Evolutionary conservation across 2,888 invertebrate genomes (phyloP).

Genomic region (Drosophila parthenogenetica): DNA sequence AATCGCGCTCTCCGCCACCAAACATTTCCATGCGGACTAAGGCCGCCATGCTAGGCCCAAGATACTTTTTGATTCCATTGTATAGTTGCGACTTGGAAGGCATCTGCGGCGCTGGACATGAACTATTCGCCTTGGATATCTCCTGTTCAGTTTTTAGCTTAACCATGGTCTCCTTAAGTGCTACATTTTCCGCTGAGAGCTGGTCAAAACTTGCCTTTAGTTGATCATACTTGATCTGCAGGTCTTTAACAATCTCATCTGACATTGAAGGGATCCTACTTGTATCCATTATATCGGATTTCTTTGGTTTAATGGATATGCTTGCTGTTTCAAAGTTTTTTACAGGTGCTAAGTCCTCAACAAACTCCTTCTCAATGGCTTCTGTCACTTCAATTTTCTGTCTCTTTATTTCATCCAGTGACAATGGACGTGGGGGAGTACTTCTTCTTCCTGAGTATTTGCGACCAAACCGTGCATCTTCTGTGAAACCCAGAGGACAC

Average conservation of each 20-base stretch:
- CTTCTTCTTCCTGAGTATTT: slow-evolving; percentile 27
- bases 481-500: slow-evolving; percentile 62
- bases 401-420: slow-evolving; percentile 17
- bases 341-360: not conserved
- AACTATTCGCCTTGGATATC: not conserved
- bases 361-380: not conserved
- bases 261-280: not conserved
- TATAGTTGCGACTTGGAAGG: slow-evolving; percentile 82
- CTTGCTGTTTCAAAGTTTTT: too few species aligned
- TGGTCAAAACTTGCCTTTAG: slow-evolving; percentile 24
- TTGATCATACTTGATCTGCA: slow-evolving; percentile 36
- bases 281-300: not conserved
- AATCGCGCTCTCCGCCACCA: slow-evolving; percentile 80
- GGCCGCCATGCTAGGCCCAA: slow-evolving; percentile 82
- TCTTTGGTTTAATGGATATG: not conserved
- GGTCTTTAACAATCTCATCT: slow-evolving; percentile 12
- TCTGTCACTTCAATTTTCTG: not conserved
- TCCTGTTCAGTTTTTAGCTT: slow-evolving; percentile 23
- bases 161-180: slow-evolving; percentile 22
- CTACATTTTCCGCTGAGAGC: slow-evolving; percentile 33
- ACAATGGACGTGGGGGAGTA: slow-evolving; percentile 27
- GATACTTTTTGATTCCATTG: slow-evolving; percentile 83
- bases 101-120: slow-evolving; percentile 21
- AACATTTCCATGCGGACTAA: slow-evolving; percentile 85
- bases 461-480: slow-evolving; percentile 25